Base-by-base conservation (phyloP, 2,888 invertebrate species). In the Amiota communis region DNA sequence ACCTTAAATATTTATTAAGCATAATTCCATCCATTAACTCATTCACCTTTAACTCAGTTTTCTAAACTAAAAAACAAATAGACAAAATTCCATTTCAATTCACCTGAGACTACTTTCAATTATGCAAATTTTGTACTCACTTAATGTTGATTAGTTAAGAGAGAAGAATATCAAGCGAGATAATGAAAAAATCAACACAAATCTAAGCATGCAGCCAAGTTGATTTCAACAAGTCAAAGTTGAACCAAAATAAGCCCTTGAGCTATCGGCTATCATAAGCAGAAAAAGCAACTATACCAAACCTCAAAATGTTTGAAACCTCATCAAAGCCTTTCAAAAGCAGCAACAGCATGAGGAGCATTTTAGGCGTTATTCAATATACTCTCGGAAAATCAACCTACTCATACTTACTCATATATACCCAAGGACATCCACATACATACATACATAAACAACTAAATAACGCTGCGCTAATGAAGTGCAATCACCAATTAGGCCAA, bases 401-500 rank as follows among this genome's bases (percentile, higher is more conserved):
- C 70, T 47, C 12, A 10, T 57, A 63, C 36, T 20, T 75, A 74
- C 46, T 51, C 71, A 49, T 51, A 49, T 3, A 56, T 53, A 74
- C 20, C n/a, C 10, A 17, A 56, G 53, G n/a, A 48, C 72, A 72
- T 46, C 53, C 61, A 61, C 63, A 49, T 12, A 23, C 67, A n/a
- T n/a, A 61, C 63, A 49, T 12, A 72, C 56, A 72, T 51, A 65
- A 47, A 75, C 15, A 71, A 71, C 68, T 53, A 71, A 74, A 68
- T 53, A 61, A 69, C 68, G 53, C 63, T 68, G 67, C 72, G 71
- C 80, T 82, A 86, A 85, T 84, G 79, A 86, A 85, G 80, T 82
- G 78, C 76, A 80, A 74, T 80, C 85, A 78, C 79, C 81, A 86
- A 85, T 87, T 83, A 83, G 78, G 80, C 76, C 36, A 78, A 63